Conservation (phyloP, 2,797 vertebrate genomes). For the Threskiornis aethiopicus region DNA sequence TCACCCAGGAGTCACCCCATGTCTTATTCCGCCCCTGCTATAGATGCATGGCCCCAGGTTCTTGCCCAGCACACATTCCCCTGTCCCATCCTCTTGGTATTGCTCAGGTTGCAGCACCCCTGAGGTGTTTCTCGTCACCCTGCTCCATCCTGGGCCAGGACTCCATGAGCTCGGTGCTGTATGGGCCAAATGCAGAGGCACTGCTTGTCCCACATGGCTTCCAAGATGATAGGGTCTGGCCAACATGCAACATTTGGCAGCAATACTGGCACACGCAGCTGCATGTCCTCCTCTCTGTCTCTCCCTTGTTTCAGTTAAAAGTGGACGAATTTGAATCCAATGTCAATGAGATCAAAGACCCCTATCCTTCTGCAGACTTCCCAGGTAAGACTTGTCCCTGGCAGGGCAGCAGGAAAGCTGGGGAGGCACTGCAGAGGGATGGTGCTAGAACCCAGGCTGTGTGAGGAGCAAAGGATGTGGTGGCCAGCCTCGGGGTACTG, state of each 20-base stretch:
- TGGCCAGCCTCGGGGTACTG: background rate
- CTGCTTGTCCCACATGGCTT: background rate
- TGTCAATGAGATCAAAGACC: conserved; percentile 97
- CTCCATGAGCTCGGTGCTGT: background rate
- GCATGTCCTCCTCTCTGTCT: background rate
- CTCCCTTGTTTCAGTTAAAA: conserved; percentile 84
- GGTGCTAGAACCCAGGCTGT: background rate
- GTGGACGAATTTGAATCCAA: conserved; percentile 98
- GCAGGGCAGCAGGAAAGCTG: background rate
- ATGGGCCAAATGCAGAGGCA: background rate
- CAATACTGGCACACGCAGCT: background rate
- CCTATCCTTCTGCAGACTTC: conserved; percentile 96
- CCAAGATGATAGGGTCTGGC: background rate
- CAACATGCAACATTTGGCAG: background rate
- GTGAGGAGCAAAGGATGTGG: background rate
- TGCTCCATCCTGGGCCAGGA: background rate
- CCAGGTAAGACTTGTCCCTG: conserved; percentile 81
- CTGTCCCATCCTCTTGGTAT: background rate
- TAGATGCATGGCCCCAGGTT: background rate
- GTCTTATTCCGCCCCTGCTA: background rate
- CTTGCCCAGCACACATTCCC: background rate
- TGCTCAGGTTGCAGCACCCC: background rate
- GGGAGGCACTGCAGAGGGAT: background rate
- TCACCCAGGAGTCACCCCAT: background rate
- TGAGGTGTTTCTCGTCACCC: background rate